phyloP scores from a whole-genome alignment of 2,888 invertebrate species.

The Psylliodes chrysocephalus region DNA sequence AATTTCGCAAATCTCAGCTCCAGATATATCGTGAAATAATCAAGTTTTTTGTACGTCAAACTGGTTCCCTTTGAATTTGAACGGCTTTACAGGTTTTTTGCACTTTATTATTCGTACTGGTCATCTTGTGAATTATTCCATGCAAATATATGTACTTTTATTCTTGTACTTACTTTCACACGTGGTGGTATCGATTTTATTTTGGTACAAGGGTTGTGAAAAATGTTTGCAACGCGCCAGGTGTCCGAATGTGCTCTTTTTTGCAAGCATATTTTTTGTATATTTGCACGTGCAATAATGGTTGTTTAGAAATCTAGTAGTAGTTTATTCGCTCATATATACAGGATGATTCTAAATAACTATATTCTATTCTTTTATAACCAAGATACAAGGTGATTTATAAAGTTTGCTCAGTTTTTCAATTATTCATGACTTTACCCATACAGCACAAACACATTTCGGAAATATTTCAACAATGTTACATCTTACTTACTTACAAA shows the following conservation, averaged over 20 bases:
- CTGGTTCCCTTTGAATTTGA: constrained; percentile 25
- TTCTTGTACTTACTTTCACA: constrained; percentile 12
- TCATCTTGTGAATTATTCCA: constrained; percentile 26
- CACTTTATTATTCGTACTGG: constrained; percentile 23
- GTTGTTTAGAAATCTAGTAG: too few species aligned
- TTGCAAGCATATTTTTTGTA: too few species aligned
- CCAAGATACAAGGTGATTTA: too few species aligned
- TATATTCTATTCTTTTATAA: too few species aligned
- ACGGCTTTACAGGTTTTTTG: constrained; percentile 29
- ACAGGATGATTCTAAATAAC: too few species aligned
- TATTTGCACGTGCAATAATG: too few species aligned
- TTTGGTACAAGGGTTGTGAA: constrained; percentile 8
- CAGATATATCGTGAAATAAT: constrained; percentile 17
- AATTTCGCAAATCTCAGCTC: constrained; percentile 21
- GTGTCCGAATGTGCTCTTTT: background rate
- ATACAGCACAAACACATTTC: too few species aligned
- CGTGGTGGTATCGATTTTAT: constrained; percentile 27
- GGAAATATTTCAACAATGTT: too few species aligned
- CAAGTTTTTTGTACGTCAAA: constrained; percentile 18
- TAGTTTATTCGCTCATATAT: too few species aligned
- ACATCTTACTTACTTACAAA: too few species aligned
- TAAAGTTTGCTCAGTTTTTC: too few species aligned
- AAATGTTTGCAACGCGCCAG: background rate
- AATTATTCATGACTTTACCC: too few species aligned
- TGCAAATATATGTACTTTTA: constrained; percentile 21